Evolutionary conservation across 1,140 invertebrate species (phyloP), one percentile per base, ranked within the genome.

Genomic region (Diachasma alloeum): DNA sequence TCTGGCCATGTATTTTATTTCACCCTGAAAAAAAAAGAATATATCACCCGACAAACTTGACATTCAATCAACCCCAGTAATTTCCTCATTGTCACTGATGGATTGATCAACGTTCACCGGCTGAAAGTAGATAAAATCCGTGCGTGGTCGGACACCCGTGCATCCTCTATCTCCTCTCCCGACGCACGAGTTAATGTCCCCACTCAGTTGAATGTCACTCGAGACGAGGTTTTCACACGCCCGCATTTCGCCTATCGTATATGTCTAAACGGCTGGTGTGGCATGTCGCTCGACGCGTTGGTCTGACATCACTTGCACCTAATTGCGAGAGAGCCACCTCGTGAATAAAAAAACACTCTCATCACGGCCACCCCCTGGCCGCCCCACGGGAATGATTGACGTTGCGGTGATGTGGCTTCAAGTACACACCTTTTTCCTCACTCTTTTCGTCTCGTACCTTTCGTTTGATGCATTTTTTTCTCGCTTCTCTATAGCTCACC

Each of bases 111-210:
- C n/a, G 15, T 19, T 17, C 19, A 56, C 22, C 19, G 22, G 24
- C 17, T 71, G 37, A 48, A 72, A 72, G 70, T 72, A 72, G 70
- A 72, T 72, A 56, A 72, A 72, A 72, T 46, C 70, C 15, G 70
- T 72, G 70, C 44, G 48, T 72, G 46, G 70, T 72, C 70, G 46
- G 70, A 72, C 70, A 72, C 26, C 9, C 19, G 17, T 31, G 70
- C 9, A 11, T 42, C 39, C 31, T 3, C 31, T 31, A 3, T 42
- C 39, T 11, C 39, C 39, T 6, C 39, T 42, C 1, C 39, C 9
- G 39, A 42, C 9, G 15, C n/a, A 15, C 48, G 19, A 56, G 13
- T 56, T 56, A 19, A 56, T 19, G 19, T 56, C 19, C 48, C 48
- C 48, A 10, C 59, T 6, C 59, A 15, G 59, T 63, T 63, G 19